Conservation (phyloP, 2,888 invertebrate species). For the Perdita meconis region DNA sequence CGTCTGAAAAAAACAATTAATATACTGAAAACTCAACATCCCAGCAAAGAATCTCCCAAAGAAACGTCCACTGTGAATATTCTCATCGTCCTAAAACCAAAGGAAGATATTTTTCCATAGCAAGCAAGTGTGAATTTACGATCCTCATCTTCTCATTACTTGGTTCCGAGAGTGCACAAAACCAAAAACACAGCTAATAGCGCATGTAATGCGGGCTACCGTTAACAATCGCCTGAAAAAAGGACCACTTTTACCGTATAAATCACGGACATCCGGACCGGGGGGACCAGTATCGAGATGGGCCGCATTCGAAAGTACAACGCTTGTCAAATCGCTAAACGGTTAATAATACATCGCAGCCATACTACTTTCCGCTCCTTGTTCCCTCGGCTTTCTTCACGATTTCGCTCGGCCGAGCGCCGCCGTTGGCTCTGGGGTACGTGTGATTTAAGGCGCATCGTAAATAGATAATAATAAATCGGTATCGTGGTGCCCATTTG, state of each 20-base stretch:
- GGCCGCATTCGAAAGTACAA: conserved; percentile 55
- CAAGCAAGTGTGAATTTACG: not conserved
- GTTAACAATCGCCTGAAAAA: conserved; percentile 8
- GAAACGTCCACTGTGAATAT: too few relatives aligned
- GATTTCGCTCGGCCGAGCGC: conserved; percentile 59
- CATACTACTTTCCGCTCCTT: conserved; percentile 54
- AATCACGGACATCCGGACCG: conserved; percentile 42
- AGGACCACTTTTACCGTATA: conserved; percentile 31
- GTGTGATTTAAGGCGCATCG: conserved; percentile 73
- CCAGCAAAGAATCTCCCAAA: too few relatives aligned
- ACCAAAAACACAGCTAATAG: conserved; percentile 31
- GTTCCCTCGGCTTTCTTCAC: conserved; percentile 61
- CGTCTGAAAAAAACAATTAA: too few relatives aligned
- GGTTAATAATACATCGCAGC: conserved; percentile 61
- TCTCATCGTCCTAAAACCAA: too few relatives aligned
- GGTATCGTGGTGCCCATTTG: conserved; percentile 73
- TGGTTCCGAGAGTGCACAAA: not conserved
- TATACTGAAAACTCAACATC: too few relatives aligned
- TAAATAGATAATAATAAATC: conserved; percentile 77
- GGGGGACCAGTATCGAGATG: conserved; percentile 20
- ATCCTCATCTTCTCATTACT: too few relatives aligned
- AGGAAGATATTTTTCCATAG: too few relatives aligned
- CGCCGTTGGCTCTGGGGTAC: conserved; percentile 57
- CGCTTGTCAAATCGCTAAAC: conserved; percentile 66
- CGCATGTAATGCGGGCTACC: conserved; percentile 39